Conservation (phyloP, 92 coral and sea anemone genomes). For the Parazoanthus darwini region DNA sequence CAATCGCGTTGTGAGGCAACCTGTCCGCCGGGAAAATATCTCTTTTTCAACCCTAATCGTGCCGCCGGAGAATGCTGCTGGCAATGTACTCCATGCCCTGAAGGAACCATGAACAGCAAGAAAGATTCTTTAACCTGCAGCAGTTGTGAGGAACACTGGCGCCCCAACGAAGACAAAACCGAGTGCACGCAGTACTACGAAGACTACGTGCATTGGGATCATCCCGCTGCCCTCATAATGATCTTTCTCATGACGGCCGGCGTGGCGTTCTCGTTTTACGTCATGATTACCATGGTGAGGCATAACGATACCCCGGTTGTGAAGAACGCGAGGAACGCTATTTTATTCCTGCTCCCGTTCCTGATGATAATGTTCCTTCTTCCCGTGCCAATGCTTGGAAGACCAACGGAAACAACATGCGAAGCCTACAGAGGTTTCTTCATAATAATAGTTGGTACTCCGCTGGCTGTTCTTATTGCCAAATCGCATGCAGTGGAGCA, state of each 20-base stretch:
- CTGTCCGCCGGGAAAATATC: conserved; percentile 69
- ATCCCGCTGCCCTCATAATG: conserved; percentile 86
- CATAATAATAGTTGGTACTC: conserved; percentile 77
- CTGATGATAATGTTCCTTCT: conserved; percentile 78
- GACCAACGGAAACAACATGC: conserved; percentile 85
- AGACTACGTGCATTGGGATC: conserved; percentile 91
- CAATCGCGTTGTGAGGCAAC: conserved; percentile 75
- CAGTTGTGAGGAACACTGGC: conserved; percentile 66
- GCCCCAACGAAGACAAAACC: conserved; percentile 68
- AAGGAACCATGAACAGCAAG: conserved; percentile 60
- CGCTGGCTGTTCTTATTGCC: conserved; percentile 82
- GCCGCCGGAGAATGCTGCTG: conserved; percentile 83
- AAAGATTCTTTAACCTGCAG: conserved; percentile 69
- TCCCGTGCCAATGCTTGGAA: conserved; percentile 85
- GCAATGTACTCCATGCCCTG: conserved; percentile 77
- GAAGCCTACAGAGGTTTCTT: conserved; percentile 91
- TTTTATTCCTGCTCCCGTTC: conserved; percentile 68
- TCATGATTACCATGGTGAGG: conserved; percentile 72
- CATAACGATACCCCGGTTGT: conserved; percentile 87
- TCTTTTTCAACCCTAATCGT: conserved; percentile 47
- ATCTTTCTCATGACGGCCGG: conserved; percentile 89
- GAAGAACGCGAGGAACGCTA: conserved; percentile 82
- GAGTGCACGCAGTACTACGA: conserved; percentile 71
- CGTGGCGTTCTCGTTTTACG: conserved; percentile 78
- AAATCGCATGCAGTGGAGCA: conserved; percentile 71